Base-by-base conservation (phyloP, 2,888 invertebrate genomes). In the Nipponacmea schrenckii region DNA sequence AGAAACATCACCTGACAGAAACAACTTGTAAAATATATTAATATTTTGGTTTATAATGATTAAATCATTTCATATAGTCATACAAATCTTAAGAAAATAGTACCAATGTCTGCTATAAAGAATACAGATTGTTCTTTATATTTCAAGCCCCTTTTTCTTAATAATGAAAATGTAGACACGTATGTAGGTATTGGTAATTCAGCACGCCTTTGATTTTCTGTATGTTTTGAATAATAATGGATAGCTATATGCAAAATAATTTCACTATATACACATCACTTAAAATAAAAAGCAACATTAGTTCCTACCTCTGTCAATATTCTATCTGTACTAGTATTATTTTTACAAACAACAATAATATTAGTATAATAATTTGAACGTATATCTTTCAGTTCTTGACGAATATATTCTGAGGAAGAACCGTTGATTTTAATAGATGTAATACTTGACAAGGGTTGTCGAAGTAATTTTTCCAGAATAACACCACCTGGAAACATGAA, bases 231-330 rank as follows among this genome's bases (percentile, higher is more conserved):
- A 31, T 31, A 31, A 5, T 31, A 31, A 31, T 31, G 31, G 31
- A 31, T 31, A 2, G 31, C 2, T 31, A 31, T 31, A 31, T 31
- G 31, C 5, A 31, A n/a, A n/a, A n/a, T n/a, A n/a, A n/a, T n/a
- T n/a, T n/a, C n/a, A 31, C 5, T 31, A 5, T 31, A 3, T 31
- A 31, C 2, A 5, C 31, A 31, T 39, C 10, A 39, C 10, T 39
- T 39, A 8, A 39, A 7, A 39, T 8, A 39, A 8, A 12, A n/a
- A n/a, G n/a, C n/a, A n/a, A n/a, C n/a, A 31, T 63, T 20, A 62
- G 24, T 26, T 69, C 74, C 64, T 72, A 83, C 84, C 82, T 83
- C 81, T 65, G 81, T 81, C 67, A 84, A 69, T 50, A 83, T 78
- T 48, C 78, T 69, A 48, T 74, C 75, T 39, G 81, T 75, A 63